Evolutionary conservation across 2,797 vertebrate species (phyloP), one percentile per base, ranked within the genome.

Genomic region (Telmatherina bonti): DNA sequence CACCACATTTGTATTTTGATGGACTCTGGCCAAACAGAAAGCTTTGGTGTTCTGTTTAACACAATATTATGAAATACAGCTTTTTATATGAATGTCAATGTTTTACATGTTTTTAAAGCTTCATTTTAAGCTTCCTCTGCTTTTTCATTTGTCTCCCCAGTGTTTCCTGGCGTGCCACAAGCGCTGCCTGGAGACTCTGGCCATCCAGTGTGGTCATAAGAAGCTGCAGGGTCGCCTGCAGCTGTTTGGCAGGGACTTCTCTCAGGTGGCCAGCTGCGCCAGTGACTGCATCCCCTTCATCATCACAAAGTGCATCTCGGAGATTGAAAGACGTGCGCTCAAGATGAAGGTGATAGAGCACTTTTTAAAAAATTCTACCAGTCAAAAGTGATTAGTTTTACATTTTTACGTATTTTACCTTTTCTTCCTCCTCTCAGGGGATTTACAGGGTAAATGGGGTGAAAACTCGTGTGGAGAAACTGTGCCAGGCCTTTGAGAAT

Each of bases 361-460:
- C 16, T 1, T 7, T 31, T 45, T 2, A 31, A 3, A 52, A 27
- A 20, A 8, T 43, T 13, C 0, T 20, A 24, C 0, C 7, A 15
- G 24, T 61, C 45, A 18, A 2, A 27, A 53, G 63, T 26, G 18
- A 72, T n/a, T n/a, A 29, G 0, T 5, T 29, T n/a, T n/a, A n/a
- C n/a, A n/a, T n/a, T n/a, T 5, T 22, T 33, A 1, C 51, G 0
- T 31, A 3, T 70, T n/a, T n/a, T 71, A 30, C 26, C 43, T n/a
- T 61, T 30, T 9, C 4, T 45, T 59, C 31, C n/a, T 71, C 31
- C 45, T 41, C 22, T 0, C 89, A 99, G 98, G 98, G 98, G 67
- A 99, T 99, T 85, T 99, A 99, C 88, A 93, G 98, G 0, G 97
- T 99, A 12, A 99, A 99, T 0, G 98, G 98, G 0, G 98, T 98